Evolutionary conservation across 2,113 vertebrate genomes (phyloP).

Genomic region (Riparia riparia): DNA sequence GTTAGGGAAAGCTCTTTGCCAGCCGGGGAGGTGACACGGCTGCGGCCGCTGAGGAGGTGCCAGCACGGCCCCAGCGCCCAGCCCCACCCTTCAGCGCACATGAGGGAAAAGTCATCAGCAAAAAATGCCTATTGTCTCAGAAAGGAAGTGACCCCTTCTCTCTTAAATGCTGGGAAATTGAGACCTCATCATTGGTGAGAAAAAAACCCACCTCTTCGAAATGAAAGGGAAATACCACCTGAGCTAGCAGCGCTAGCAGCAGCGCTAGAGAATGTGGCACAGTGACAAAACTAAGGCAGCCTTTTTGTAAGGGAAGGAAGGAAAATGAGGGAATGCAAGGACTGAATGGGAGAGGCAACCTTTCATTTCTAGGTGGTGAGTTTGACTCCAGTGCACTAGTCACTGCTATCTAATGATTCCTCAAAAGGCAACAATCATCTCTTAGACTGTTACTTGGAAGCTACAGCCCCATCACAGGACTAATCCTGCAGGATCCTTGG

Average conservation of each 20-base stretch:
- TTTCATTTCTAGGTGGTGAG: neutral
- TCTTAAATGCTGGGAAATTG: slow-evolving; percentile 52
- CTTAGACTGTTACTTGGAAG: neutral
- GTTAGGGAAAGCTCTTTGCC: neutral
- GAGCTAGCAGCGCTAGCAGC: no score
- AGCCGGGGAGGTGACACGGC: neutral
- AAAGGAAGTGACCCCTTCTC: slow-evolving; percentile 67
- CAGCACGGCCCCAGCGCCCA: neutral
- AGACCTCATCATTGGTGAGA: slow-evolving; percentile 22
- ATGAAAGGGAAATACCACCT: slow-evolving; percentile 57
- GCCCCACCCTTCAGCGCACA: neutral
- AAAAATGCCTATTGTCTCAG: slow-evolving; percentile 73
- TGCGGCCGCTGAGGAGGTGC: neutral
- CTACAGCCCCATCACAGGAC: neutral
- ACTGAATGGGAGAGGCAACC: neutral
- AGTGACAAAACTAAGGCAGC: neutral
- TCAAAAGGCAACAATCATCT: neutral
- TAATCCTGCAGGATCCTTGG: neutral
- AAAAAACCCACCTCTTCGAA: neutral
- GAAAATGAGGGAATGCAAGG: neutral
- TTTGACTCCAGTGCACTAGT: neutral
- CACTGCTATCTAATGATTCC: neutral
- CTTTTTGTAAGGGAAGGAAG: slow-evolving; percentile 18
- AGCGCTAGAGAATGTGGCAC: neutral
- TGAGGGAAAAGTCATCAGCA: slow-evolving; percentile 4